These are phyloP conservation scores for Oenanthe melanoleuca DNA, from an alignment of 2,113 vertebrate species.

Conservation along the genomic window DNA sequence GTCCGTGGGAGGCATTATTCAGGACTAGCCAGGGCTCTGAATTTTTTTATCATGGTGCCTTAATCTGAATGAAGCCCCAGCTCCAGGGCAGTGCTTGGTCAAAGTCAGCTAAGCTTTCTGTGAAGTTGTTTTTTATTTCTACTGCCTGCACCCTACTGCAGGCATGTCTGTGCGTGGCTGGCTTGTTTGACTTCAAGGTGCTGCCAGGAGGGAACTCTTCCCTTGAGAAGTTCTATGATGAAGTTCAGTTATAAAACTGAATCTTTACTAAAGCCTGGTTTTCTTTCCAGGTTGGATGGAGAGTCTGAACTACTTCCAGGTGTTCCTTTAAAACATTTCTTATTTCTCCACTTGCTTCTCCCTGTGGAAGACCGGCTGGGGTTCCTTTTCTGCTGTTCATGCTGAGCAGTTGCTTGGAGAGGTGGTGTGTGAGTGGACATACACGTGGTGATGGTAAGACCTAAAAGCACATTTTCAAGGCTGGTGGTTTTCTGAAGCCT, in stretches of 20 bases:
- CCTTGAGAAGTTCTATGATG: not conserved
- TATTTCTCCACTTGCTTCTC: not conserved
- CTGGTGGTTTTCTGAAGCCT: not conserved
- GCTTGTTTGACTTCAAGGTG: not conserved
- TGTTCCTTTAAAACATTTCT: not conserved
- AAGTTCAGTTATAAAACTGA: not conserved
- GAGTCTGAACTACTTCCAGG: not conserved
- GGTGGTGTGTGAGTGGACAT: not conserved
- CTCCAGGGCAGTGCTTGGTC: not conserved
- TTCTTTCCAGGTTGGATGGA: not conserved
- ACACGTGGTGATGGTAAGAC: not conserved
- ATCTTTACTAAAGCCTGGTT: not conserved
- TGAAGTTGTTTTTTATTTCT: not conserved
- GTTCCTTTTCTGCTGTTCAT: not conserved
- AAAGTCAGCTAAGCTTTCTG: not conserved
- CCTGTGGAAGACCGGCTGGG: not conserved
- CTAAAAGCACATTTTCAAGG: not conserved
- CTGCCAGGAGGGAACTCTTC: not conserved
- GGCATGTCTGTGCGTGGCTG: not conserved
- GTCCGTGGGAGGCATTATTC: rapidly evolving
- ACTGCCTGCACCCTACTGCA: rapidly evolving
- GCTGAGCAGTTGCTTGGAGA: not conserved
- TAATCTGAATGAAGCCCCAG: not conserved
- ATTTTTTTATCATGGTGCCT: not conserved
- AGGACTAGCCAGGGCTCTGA: not conserved